These are phyloP conservation scores for Cheiracanthium punctorium DNA, from an alignment of 2,888 invertebrate species.

Conservation along the genomic window DNA sequence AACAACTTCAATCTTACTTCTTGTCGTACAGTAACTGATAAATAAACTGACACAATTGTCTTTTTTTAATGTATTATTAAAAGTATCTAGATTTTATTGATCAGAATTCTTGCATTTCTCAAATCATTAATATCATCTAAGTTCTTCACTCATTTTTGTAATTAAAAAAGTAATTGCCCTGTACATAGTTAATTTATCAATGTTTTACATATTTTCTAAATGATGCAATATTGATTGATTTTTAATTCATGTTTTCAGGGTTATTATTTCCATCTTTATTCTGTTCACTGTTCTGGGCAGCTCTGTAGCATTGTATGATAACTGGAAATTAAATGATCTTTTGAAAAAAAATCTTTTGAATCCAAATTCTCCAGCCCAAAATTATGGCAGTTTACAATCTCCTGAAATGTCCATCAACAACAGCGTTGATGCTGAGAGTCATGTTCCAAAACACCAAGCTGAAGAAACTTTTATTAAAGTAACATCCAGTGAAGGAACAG, in stretches of 20 bases:
- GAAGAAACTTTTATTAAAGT: not conserved
- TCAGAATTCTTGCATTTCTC: too few relatives aligned
- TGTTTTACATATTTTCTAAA: too few relatives aligned
- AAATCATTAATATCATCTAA: too few relatives aligned
- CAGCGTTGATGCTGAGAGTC: not conserved
- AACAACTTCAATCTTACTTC: too few relatives aligned
- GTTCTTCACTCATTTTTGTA: too few relatives aligned
- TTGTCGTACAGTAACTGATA: too few relatives aligned
- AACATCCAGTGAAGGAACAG: not conserved
- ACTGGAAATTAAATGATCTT: not conserved
- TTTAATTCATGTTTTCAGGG: constrained; percentile 14
- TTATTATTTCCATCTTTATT: constrained; percentile 37
- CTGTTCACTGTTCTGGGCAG: constrained; percentile 21
- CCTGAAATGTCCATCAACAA: not conserved
- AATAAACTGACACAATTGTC: too few relatives aligned
- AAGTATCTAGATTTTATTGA: too few relatives aligned
- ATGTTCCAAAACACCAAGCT: not conserved
- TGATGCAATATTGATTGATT: too few relatives aligned
- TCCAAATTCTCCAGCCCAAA: not conserved
- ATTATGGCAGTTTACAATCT: not conserved
- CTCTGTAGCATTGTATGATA: constrained; percentile 8
- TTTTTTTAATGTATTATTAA: too few relatives aligned
- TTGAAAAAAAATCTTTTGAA: not conserved
- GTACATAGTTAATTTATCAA: too few relatives aligned
- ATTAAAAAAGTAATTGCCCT: too few relatives aligned